Base-by-base conservation (phyloP, 1,140 invertebrate species). In the Anastrepha obliqua region DNA sequence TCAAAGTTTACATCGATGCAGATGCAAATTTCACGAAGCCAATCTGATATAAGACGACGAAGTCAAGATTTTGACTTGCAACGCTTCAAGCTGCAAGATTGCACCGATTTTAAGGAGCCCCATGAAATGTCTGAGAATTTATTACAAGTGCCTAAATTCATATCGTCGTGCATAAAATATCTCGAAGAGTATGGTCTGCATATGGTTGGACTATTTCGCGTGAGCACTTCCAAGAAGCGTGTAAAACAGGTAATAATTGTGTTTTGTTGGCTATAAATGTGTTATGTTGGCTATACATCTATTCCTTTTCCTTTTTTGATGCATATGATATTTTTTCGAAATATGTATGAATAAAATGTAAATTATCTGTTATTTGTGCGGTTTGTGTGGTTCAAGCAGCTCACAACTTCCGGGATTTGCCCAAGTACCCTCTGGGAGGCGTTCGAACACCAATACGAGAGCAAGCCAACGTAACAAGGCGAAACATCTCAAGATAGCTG, bases 181-280 rank as follows among this genome's bases (percentile, higher is more conserved):
- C 94, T 98, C 55, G 95, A 98, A 91, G 93, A 94, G 15, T 95
- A 97, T 89, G 97, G 97, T 15, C 94, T 99, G 9, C 95, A 96
- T 88, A 98, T 97, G 17, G 94, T 98, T 11, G 98, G 98, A 1
- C 96, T 98, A 70, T 99, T 99, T 94, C 95, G 98, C 88, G 97
- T 99, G 44, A 97, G 97, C 78, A 96, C 97, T 64, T 98, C 97
- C 0, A 98, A 98, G 93, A 98, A 98, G 93, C 95, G 98, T 93
- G 96, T 98, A 58, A 95, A 97, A 94, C 97, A 98, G 96, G 97
- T 98, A 92, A 62, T 65, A 8, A 55, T 55, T 8, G 51, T 55
- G 6, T 55, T 55, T 29, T 29, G 29, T 29, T 29, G 29, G 29
- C 29, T 29, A 29, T 29, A 29, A 29, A 29, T 29, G 29, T 29